Evolutionary conservation across 2,797 vertebrate genomes (phyloP), one percentile per base, ranked within the genome.

Genomic region (Alosa sapidissima): DNA sequence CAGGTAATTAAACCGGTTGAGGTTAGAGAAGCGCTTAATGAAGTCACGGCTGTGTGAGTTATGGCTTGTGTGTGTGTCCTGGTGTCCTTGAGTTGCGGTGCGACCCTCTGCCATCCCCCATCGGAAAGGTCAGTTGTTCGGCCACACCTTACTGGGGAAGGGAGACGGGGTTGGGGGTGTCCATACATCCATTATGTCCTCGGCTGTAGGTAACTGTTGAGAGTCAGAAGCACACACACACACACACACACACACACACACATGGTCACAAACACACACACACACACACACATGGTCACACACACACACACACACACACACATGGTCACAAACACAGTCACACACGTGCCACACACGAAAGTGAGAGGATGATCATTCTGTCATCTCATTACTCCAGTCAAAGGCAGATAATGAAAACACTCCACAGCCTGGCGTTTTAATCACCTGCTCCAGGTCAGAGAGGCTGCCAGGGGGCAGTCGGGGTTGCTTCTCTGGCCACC

Each of bases 31-130:
- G 36, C 16, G 5, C 41, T 78, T 78, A 78, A 78, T 21, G 72
- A 78, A 47, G 41, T 78, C 72, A 78, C 45, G 41, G 72, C 72
- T 45, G 16, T 47, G 41, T 78, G 41, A 78, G 72, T 78, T 78
- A 78, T 78, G 41, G 72, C 36, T 78, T 7, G 14, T 41, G 68
- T 75, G 68, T 75, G 65, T 72, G 65, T 72, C 65, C 65, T 16
- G 33, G 33, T 41, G 65, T 72, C 65, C 65, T 72, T 72, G 65
- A 72, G 65, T 41, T 72, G 65, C 5, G 11, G 72, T 47, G 65
- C 6, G 65, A 33, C 62, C 28, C 10, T 68, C 62, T 4, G 2
- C 28, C 24, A 36, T 36, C 58, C 14, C 58, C 16, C 58, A 60
- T 1, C 58, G 2, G 9, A 13, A 33, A 33, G 13, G 65, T 41